Evolutionary conservation across 2,888 invertebrate genomes (phyloP).

Genomic region (Portevinia maculata): DNA sequence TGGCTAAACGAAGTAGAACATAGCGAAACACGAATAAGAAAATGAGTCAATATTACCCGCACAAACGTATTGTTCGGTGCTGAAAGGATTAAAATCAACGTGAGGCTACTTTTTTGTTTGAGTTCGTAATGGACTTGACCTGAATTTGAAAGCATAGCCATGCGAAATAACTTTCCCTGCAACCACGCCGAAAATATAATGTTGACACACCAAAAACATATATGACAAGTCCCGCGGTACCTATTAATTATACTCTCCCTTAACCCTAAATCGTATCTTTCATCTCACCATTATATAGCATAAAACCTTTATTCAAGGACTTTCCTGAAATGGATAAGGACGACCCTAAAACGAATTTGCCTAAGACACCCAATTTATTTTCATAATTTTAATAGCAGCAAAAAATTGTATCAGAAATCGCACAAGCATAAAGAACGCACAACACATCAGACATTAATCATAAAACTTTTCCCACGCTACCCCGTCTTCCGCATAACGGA

Average conservation of each 20-base stretch:
- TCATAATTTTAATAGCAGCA: constrained; percentile 2
- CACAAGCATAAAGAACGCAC: constrained; percentile 16
- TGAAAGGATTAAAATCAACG: no score
- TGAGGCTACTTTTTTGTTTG: no score
- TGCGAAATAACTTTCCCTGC: no score
- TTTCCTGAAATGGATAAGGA: neutral
- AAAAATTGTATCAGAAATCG: constrained; percentile 24
- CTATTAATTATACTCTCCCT: no score
- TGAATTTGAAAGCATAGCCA: no score
- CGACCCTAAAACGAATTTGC: neutral
- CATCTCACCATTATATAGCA: neutral
- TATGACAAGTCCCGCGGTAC: no score
- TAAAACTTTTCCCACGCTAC: constrained; percentile 14
- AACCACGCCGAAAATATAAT: no score
- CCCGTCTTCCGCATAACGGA: neutral
- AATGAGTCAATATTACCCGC: no score
- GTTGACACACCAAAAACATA: neutral
- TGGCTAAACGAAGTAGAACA: no score
- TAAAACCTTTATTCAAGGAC: neutral
- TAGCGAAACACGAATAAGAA: no score
- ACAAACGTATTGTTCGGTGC: no score
- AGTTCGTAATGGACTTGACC: no score
- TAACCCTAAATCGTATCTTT: neutral
- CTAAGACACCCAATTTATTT: constrained; percentile 8
- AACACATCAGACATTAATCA: constrained; percentile 30